These are phyloP conservation scores for Palythoa caribaeorum DNA, from an alignment of 92 coral and sea anemone genomes.

Conservation along the genomic window DNA sequence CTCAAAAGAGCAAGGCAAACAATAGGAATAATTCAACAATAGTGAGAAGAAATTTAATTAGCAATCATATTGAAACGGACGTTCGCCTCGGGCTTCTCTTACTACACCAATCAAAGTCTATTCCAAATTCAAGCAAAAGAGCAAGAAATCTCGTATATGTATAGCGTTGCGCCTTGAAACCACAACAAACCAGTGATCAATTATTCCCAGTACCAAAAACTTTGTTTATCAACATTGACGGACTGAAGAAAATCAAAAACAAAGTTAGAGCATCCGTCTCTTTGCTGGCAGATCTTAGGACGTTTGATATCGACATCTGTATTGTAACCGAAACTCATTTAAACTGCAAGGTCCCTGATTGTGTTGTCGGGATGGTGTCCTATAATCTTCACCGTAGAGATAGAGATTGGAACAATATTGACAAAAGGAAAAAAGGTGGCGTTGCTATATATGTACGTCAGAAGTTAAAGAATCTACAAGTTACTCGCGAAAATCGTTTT, in stretches of 20 bases:
- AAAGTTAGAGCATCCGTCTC: constrained; percentile 40
- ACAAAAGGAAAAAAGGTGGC: constrained; percentile 42
- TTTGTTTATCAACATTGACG: constrained; percentile 18
- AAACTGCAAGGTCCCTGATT: constrained; percentile 5
- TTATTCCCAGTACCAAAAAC: constrained; percentile 19
- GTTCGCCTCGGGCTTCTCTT: too few species aligned
- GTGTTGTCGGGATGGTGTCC: neutral
- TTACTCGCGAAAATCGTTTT: constrained; percentile 26
- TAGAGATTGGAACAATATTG: constrained; percentile 22
- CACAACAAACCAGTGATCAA: constrained; percentile 26
- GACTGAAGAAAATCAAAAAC: constrained; percentile 28
- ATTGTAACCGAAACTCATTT: constrained; percentile 44
- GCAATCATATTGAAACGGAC: too few species aligned
- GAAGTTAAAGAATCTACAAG: constrained; percentile 33
- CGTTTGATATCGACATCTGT: constrained; percentile 38
- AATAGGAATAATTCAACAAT: too few species aligned
- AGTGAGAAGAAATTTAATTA: too few species aligned
- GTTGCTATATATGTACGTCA: constrained; percentile 41
- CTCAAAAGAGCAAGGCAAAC: too few species aligned
- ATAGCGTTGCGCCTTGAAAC: constrained; percentile 28
- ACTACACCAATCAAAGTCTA: constrained; percentile 14
- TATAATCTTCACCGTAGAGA: constrained; percentile 15
- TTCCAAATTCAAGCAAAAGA: constrained; percentile 30
- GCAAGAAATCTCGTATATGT: constrained; percentile 26
- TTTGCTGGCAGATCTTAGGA: constrained; percentile 3